Evolutionary conservation across 2,113 vertebrate species (phyloP).

Genomic region (Hirundichthys speculiger): DNA sequence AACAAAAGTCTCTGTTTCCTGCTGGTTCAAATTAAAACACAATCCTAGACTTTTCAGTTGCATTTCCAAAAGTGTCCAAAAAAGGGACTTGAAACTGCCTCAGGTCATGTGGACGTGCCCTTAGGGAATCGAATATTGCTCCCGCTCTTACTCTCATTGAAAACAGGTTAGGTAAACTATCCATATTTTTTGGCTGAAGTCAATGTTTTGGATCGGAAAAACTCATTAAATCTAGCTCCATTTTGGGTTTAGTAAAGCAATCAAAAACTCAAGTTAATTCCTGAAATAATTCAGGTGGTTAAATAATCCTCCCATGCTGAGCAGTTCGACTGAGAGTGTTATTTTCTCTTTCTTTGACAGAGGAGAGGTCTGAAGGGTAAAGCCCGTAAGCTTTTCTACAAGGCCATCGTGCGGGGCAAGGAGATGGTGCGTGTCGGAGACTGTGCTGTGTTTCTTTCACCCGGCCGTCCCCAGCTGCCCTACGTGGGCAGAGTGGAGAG

Average conservation of each 20-base stretch:
- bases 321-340: conserved; percentile 22
- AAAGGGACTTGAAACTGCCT: neutral
- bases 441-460: conserved; percentile 96
- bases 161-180: neutral
- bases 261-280: neutral
- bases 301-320: conserved; percentile 23
- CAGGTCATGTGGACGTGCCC: neutral
- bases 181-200: neutral
- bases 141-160: neutral
- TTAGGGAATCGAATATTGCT: neutral
- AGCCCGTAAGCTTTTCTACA: conserved; percentile 97
- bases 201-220: conserved; percentile 1
- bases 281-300: neutral
- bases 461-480: conserved; percentile 94
- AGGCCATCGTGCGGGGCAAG: conserved; percentile 95
- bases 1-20: too few species aligned
- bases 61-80: neutral
- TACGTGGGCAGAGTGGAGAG: conserved; percentile 98
- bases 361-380: conserved; percentile 97
- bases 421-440: conserved; percentile 93
- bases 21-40: too few species aligned
- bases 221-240: conserved; percentile 3
- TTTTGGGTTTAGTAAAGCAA: conserved; percentile 11
- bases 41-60: too few species aligned
- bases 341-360: conserved; percentile 72